Conservation (phyloP, 2,797 vertebrate species). For the Chelon labrosus region DNA sequence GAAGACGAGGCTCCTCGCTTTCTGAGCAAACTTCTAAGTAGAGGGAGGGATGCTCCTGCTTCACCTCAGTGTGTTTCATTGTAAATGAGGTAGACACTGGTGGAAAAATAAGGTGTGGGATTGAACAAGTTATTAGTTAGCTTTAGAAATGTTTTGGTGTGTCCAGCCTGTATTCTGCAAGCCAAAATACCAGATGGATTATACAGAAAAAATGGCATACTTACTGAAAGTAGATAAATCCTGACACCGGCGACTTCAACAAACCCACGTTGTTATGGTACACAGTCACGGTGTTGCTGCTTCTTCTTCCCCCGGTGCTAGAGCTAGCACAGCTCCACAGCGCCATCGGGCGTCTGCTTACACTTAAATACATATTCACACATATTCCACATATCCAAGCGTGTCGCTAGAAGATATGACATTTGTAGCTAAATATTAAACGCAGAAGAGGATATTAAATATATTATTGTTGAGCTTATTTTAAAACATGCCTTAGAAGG, state of each 20-base stretch:
- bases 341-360: conserved; percentile 22
- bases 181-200: not conserved
- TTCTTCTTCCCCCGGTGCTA: conserved; percentile 44
- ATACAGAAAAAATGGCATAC: too few relatives aligned
- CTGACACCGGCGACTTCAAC: not conserved
- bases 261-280: conserved; percentile 55
- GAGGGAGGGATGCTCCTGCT: conserved; percentile 81
- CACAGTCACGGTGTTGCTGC: conserved; percentile 6
- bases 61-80: conserved; percentile 84
- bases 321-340: conserved; percentile 20
- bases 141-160: not conserved
- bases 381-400: too few relatives aligned
- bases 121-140: not conserved
- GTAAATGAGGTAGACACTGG: conserved; percentile 10
- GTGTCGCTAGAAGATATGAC: not conserved
- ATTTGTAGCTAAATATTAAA: not conserved
- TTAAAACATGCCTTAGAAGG: not conserved
- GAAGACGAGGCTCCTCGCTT: conserved; percentile 81
- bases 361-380: not conserved
- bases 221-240: not conserved
- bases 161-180: too few relatives aligned
- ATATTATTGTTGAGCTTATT: not conserved
- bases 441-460: accelerated
- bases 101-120: not conserved
- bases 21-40: conserved; percentile 86